Base-by-base conservation (phyloP, 2,113 vertebrate species). In the Redunca redunca region DNA sequence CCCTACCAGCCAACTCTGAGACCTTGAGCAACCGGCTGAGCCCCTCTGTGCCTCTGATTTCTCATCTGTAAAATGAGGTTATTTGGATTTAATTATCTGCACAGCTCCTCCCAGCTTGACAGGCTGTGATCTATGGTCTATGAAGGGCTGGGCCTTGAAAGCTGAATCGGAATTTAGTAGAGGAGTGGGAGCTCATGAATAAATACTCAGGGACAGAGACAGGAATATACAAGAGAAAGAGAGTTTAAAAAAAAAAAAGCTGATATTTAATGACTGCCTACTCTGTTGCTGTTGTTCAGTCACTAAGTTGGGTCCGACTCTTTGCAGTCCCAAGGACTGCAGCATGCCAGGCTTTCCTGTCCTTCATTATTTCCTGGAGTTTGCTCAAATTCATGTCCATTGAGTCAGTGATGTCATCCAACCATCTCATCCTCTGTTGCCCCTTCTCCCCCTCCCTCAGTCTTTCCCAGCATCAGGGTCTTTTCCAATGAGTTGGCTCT, bases 141-240 rank as follows among this genome's bases (percentile, higher is more conserved):
- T 33, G 91, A 97, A 71, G 77, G 93, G 89, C n/a, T 93, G 86
- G 96, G 93, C 95, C 96, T 97, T 98, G 96, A 98, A 95, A 96
- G 60, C 46, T 7, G 91, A 97, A 86, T 96, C 83, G 8, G 80
- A 84, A 92, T 96, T 97, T 96, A 94, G 16, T 33, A 93, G 82
- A 97, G 91, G 78, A 97, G 81, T 71, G 40, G 86, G 80, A 87
- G 93, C 86, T 97, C 94, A 95, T 94, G 96, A 97, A 97, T 95
- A 98, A 97, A 97, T 46, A 96, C 12, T 58, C 55, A 91, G 82
- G 96, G 60, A 64, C 71, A 86, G 67, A 88, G 81, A 58, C 13
- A 52, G 78, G 84, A 64, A 83, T 58, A 86, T 71, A 91, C 4
- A 33, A 64, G 96, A 67, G 28, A 46, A 28, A 81, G 64, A n/a